Conservation (phyloP, 2,113 vertebrate genomes). For the Mus spicilegus region DNA sequence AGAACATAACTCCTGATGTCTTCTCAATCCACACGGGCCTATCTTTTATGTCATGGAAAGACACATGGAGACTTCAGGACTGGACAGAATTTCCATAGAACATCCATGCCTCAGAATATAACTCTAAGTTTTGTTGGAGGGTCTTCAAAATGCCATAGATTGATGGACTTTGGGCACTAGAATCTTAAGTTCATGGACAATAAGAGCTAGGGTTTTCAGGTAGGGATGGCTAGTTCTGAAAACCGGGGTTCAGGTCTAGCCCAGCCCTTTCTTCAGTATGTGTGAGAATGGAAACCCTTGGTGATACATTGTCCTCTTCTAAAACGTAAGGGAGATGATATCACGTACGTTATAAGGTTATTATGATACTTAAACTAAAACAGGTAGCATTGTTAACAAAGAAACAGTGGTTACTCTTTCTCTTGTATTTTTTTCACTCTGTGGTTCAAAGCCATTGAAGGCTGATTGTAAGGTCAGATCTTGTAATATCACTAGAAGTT, state of each 20-base stretch:
- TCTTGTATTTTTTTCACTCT: neutral
- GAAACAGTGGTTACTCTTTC: neutral
- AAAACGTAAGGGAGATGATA: neutral
- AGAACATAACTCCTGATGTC: neutral
- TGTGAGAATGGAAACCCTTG: slow-evolving; percentile 1
- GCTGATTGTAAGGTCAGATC: neutral
- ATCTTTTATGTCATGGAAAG: neutral
- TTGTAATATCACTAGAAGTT: neutral
- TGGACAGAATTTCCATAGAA: neutral
- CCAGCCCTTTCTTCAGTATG: neutral
- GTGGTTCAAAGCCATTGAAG: neutral
- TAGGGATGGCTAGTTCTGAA: neutral
- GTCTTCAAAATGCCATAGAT: neutral
- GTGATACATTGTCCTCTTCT: neutral
- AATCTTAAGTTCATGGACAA: neutral
- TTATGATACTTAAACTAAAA: neutral
- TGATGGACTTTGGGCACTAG: neutral
- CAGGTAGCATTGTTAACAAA: neutral
- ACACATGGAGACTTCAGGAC: neutral
- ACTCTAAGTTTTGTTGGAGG: neutral
- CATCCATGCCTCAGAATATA: neutral
- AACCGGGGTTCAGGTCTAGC: neutral
- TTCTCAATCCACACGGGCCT: neutral
- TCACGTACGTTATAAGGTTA: neutral
- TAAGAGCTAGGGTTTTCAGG: neutral